A percentile compares a stretch with the other conserved stretches of the same genome.
These are phyloP conservation scores for Prosapia bicincta DNA, from an alignment of 2,888 invertebrate species.

Conservation along the genomic window DNA sequence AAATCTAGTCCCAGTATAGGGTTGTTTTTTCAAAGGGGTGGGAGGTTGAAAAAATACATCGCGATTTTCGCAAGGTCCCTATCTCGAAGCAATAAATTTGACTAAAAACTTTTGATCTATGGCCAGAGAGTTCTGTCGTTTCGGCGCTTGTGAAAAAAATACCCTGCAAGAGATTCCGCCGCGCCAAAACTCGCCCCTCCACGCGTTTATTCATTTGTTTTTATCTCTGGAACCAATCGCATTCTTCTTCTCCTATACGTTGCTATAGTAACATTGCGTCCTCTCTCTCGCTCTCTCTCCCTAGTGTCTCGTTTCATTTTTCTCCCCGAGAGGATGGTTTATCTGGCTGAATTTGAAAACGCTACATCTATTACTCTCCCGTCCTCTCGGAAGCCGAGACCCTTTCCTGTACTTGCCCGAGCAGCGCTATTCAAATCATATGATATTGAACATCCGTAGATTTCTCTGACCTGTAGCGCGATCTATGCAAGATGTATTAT, in stretches of 20 bases:
- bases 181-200: slow-evolving; percentile 27
- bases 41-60: slow-evolving; percentile 26
- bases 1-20: slow-evolving; percentile 26
- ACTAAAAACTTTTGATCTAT: slow-evolving; percentile 41
- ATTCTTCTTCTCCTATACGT: slow-evolving; percentile 27
- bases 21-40: slow-evolving; percentile 28
- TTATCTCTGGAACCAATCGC: slow-evolving; percentile 28
- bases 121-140: slow-evolving; percentile 30
- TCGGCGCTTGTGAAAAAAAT: slow-evolving; percentile 19
- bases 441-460: slow-evolving; percentile 21
- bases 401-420: slow-evolving; percentile 13
- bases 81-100: slow-evolving; percentile 41
- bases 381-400: neutral
- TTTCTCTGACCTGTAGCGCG: neutral
- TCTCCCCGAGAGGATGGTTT: slow-evolving; percentile 24
- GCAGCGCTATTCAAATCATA: slow-evolving; percentile 23
- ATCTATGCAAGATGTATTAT: neutral
- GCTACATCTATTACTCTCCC: slow-evolving; percentile 25
- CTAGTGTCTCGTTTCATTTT: slow-evolving; percentile 24
- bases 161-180: slow-evolving; percentile 15
- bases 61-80: slow-evolving; percentile 32
- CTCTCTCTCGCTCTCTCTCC: slow-evolving; percentile 16
- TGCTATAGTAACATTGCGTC: slow-evolving; percentile 17
- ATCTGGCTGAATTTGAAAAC: slow-evolving; percentile 28
- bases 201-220: slow-evolving; percentile 28